Conservation (phyloP, 2,113 vertebrate species). For the Indicator maculatus region DNA sequence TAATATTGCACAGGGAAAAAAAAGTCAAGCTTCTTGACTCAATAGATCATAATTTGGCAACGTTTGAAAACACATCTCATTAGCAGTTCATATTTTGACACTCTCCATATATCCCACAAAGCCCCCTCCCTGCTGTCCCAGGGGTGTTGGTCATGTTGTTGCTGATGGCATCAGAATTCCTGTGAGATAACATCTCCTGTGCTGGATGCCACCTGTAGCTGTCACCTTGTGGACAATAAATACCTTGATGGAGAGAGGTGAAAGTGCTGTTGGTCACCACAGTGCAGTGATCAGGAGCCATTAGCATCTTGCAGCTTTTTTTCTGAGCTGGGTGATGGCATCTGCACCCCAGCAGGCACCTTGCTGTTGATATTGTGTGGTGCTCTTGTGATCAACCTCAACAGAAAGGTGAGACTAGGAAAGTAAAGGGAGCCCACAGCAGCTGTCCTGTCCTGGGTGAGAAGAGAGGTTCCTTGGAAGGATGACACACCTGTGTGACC, state of each 20-base stretch:
- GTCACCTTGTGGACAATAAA: background rate
- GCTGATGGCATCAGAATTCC: background rate
- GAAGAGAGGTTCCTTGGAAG: background rate
- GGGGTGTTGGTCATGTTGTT: background rate
- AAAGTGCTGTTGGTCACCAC: background rate
- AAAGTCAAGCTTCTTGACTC: constrained; percentile 34
- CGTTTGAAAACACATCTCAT: constrained; percentile 57
- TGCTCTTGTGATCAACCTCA: background rate
- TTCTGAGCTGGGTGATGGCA: background rate
- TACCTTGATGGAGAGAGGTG: background rate
- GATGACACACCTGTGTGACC: background rate
- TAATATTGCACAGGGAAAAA: background rate
- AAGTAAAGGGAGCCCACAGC: background rate
- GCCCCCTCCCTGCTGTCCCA: background rate
- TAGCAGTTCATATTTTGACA: constrained; percentile 56
- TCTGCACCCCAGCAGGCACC: background rate
- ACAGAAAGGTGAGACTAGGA: background rate
- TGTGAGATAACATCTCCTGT: background rate
- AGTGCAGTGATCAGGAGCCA: background rate
- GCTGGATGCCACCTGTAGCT: background rate
- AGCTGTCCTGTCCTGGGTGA: background rate
- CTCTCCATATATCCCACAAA: background rate
- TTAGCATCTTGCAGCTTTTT: background rate
- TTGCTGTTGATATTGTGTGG: background rate
- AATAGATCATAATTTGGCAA: constrained; percentile 31